Conservation (phyloP, 1,140 invertebrate genomes). For the Pararge aegeria region DNA sequence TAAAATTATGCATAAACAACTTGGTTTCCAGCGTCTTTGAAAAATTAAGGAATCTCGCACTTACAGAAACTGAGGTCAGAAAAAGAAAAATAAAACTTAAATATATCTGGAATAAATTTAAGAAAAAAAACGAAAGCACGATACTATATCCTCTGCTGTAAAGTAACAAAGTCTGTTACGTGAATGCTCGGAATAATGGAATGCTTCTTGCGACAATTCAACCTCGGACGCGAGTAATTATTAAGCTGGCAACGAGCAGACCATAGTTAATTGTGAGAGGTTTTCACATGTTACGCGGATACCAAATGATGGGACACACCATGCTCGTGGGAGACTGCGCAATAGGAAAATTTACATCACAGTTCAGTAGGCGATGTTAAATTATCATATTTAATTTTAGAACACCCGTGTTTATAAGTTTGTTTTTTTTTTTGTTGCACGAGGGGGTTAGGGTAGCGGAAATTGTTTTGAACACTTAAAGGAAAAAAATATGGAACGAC, state of each 20-base stretch:
- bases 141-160: no score
- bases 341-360: conserved; percentile 11
- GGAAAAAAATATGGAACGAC: no score
- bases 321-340: conserved; percentile 26
- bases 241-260: conserved; percentile 19
- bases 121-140: no score
- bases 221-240: conserved; percentile 45
- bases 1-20: no score
- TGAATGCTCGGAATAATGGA: conserved; percentile 55
- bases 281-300: conserved; percentile 36
- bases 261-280: conserved; percentile 41
- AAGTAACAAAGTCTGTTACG: conserved; percentile 39
- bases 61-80: no score
- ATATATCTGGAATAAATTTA: neutral
- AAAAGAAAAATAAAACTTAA: no score
- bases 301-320: conserved; percentile 33
- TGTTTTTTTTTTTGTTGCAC: no score
- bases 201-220: conserved; percentile 59
- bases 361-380: neutral
- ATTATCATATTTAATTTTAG: neutral
- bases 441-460: no score
- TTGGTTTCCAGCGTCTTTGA: no score
- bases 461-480: no score
- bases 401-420: no score
- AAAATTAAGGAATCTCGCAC: no score